Evolutionary conservation across 2,797 vertebrate species (phyloP), one percentile per base, ranked within the genome.

Genomic region (Hydrocynus forskahlii): DNA sequence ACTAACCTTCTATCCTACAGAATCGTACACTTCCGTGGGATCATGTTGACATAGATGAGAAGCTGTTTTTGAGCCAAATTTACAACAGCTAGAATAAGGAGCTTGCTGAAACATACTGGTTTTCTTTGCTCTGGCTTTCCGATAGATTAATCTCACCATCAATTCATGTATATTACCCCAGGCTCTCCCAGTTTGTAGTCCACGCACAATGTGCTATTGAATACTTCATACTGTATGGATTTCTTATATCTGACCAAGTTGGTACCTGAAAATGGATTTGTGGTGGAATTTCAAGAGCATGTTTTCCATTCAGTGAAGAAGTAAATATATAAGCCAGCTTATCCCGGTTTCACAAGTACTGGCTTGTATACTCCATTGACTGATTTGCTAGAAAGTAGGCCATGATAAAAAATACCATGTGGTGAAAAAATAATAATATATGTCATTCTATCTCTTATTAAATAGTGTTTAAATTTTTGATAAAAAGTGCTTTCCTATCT

Each of bases 181-280:
- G 40, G 63, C 63, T 69, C 55, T 77, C 8, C 1, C 25, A 64
- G 75, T 80, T 23, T 66, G 59, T 74, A 80, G 69, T 78, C 35
- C 23, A 77, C 23, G 43, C 64, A 84, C 80, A 84, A 78, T 75
- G 16, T 60, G 73, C 48, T 63, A 76, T 72, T 74, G 80, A 79
- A 78, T 76, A 78, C 74, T 66, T 80, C 68, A 80, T 64, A 77
- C 23, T 45, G 74, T 72, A 80, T 80, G 14, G 62, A 68, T 80
- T 57, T 35, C 73, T 86, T 78, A 66, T 78, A 78, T 84, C 73
- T 82, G 29, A 77, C 55, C 74, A 76, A 71, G 75, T 75, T 64
- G 55, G 64, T 64, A 71, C 35, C 7, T 45, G 67, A 29, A 62
- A 55, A 66, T 74, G 74, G 54, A 59, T 76, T 76, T 79, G 76